A percentile compares a stretch with the other conserved stretches of the same genome.
Evolutionary conservation across 2,113 vertebrate species (phyloP).

Genomic region (Hippocampus guttulatus): DNA sequence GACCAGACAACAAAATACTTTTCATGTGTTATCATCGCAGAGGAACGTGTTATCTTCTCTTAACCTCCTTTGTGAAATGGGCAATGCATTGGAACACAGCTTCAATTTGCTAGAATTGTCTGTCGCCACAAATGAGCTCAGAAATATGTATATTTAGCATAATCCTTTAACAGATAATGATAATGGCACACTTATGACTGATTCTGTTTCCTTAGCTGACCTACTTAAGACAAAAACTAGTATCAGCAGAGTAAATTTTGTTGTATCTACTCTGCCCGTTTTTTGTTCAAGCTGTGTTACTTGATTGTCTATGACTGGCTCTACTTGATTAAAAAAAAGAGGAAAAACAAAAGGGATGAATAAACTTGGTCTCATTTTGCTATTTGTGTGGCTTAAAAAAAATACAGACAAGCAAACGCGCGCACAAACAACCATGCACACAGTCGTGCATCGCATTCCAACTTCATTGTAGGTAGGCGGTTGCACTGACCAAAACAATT

Average conservation of each 20-base stretch:
- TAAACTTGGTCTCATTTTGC: background rate
- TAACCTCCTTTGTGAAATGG: conserved; percentile 21
- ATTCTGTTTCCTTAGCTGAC: background rate
- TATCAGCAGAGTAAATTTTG: background rate
- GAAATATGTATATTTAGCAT: conserved; percentile 13
- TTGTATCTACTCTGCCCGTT: background rate
- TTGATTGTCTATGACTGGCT: background rate
- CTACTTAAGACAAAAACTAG: background rate
- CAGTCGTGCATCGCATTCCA: conserved; percentile 10
- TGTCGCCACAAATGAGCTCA: conserved; percentile 8
- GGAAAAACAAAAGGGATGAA: conserved; percentile 10
- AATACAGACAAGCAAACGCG: background rate
- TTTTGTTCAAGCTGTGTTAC: background rate
- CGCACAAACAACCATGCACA: conserved; percentile 17
- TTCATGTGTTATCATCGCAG: conserved; percentile 32
- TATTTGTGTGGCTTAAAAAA: conserved; percentile 12
- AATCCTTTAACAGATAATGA: background rate
- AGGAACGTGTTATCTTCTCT: conserved; percentile 26
- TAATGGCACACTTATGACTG: conserved; percentile 2
- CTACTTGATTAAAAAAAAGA: background rate
- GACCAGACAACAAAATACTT: conserved; percentile 28
- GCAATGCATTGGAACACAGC: conserved; percentile 35
- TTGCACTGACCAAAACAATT: conserved; percentile 41
- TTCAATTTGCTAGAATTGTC: conserved; percentile 1
- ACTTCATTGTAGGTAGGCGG: conserved; percentile 13